phyloP scores from a whole-genome alignment of 2,888 invertebrate genomes.

The Nesidiocoris tenuis region DNA sequence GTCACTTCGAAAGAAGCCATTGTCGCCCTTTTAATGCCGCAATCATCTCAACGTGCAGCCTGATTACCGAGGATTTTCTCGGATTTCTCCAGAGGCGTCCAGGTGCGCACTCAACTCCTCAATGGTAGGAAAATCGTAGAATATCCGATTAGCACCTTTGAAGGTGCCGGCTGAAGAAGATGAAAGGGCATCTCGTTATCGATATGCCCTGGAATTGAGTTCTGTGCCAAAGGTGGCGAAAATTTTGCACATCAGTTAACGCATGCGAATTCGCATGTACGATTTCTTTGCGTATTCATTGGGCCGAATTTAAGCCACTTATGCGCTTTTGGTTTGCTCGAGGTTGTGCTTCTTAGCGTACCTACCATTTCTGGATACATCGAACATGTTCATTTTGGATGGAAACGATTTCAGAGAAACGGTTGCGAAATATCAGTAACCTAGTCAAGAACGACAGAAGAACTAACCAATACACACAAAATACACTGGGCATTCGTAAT shows the following conservation, averaged over 20 bases:
- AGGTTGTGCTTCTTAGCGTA: no score
- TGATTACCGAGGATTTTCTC: constrained; percentile 16
- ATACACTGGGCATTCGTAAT: no score
- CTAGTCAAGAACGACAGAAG: no score
- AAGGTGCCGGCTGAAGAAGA: not conserved
- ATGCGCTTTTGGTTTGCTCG: no score
- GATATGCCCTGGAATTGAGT: not conserved
- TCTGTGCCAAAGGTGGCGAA: not conserved
- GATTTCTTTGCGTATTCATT: not conserved
- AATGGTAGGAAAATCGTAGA: constrained; percentile 6
- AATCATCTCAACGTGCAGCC: not conserved
- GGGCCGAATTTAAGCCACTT: not conserved
- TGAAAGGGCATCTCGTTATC: not conserved
- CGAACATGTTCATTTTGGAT: no score
- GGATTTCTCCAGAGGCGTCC: constrained; percentile 14
- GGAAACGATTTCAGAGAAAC: no score
- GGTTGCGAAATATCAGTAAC: no score
- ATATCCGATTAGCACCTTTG: constrained; percentile 2
- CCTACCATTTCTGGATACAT: no score
- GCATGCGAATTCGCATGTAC: not conserved
- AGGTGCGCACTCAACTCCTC: not conserved
- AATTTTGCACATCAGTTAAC: not conserved
- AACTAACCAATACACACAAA: no score
- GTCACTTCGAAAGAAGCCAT: not conserved
- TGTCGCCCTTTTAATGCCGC: not conserved